Evolutionary conservation across 2,888 invertebrate genomes (phyloP).

Genomic region (Calliphora vomitoria): DNA sequence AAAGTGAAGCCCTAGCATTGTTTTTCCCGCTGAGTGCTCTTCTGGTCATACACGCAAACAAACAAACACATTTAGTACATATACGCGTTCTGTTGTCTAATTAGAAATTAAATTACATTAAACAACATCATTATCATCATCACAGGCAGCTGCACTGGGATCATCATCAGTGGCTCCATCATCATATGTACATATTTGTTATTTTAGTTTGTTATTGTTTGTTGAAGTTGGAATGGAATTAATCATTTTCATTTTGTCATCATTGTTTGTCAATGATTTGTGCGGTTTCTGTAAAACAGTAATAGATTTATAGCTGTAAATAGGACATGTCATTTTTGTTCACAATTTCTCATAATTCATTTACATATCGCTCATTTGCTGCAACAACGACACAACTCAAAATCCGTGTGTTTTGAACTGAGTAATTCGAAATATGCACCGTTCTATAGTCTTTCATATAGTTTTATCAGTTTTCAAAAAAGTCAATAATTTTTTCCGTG

Average conservation of each 20-base stretch:
- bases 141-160: not conserved
- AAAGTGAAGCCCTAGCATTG: no score
- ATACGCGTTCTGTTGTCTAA: not conserved
- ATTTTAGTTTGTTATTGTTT: not conserved
- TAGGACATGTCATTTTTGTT: not conserved
- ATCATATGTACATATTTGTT: no score
- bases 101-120: not conserved
- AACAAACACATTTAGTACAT: no score
- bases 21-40: no score
- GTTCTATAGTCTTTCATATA: no score
- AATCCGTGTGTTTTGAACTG: no score
- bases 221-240: not conserved
- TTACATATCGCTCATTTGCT: no score
- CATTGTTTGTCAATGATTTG: constrained; percentile 18
- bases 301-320: not conserved
- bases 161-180: not conserved
- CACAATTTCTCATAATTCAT: not conserved
- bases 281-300: not conserved
- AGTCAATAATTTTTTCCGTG: no score
- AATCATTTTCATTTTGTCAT: constrained; percentile 42
- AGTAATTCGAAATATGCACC: no score
- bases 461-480: no score
- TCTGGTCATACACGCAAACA: no score
- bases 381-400: no score
- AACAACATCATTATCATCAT: not conserved